A percentile compares a stretch with the other conserved stretches of the same genome.
These are phyloP conservation scores for Poeciliopsis turrubarensis DNA, from an alignment of 2,113 vertebrate species.

Conservation along the genomic window DNA sequence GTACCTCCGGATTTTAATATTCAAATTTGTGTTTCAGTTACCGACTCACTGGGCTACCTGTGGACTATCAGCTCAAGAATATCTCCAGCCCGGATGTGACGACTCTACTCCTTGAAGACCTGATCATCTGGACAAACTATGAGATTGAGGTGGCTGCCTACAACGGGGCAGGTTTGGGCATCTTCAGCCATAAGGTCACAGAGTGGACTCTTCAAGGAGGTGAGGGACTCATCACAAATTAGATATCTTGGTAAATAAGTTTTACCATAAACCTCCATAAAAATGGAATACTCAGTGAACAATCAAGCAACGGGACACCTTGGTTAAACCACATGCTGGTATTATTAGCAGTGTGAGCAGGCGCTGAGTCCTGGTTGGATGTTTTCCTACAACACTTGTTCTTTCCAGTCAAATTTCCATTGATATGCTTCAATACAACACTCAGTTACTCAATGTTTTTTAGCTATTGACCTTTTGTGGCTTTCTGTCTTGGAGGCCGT, in stretches of 20 bases:
- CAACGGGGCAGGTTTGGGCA: constrained; percentile 91
- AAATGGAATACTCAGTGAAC: too few relatives aligned
- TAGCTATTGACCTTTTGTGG: too few relatives aligned
- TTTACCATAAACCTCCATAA: neutral
- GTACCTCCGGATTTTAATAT: too few relatives aligned
- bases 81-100: constrained; percentile 92
- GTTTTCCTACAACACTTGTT: too few relatives aligned
- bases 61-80: constrained; percentile 96
- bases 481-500: neutral
- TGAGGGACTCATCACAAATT: constrained; percentile 19
- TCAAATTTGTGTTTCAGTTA: constrained; percentile 79
- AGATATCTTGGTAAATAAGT: neutral
- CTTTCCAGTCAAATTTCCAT: too few relatives aligned
- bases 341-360: neutral
- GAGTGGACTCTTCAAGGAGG: constrained; percentile 95
- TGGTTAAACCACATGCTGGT: neutral
- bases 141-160: constrained; percentile 98
- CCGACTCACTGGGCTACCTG: constrained; percentile 92
- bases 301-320: neutral
- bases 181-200: constrained; percentile 93
- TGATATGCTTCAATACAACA: too few relatives aligned
- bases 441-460: too few relatives aligned
- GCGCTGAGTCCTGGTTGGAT: too few relatives aligned
- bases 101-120: constrained; percentile 93
- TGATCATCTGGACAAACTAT: constrained; percentile 99